phyloP scores from a whole-genome alignment of 2,888 invertebrate species.

The Diabrotica balteata region DNA sequence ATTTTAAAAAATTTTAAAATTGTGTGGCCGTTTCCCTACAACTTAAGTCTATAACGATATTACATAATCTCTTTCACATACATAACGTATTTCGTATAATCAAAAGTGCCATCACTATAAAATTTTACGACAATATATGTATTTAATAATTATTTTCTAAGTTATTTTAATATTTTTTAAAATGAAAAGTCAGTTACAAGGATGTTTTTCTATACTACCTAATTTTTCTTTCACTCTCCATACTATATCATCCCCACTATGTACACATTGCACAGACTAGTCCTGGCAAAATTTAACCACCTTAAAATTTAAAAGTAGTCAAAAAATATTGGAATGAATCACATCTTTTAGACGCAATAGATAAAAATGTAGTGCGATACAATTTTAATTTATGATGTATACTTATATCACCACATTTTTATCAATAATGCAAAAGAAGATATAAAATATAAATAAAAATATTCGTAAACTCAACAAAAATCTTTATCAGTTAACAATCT shows the following conservation, averaged over 20 bases:
- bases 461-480: conserved; percentile 23
- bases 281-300: conserved; percentile 50
- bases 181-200: too few species aligned
- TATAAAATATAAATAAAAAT: conserved; percentile 23
- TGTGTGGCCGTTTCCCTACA: not conserved
- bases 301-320: not conserved
- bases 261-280: conserved; percentile 57
- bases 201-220: not conserved
- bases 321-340: conserved; percentile 36
- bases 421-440: not conserved
- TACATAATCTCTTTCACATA: too few species aligned
- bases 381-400: too few species aligned
- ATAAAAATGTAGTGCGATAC: not conserved
- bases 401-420: not conserved
- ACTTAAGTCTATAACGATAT: too few species aligned
- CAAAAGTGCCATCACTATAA: too few species aligned
- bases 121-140: too few species aligned
- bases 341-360: conserved; percentile 24
- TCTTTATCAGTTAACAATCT: conserved; percentile 19
- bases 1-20: not conserved
- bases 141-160: too few species aligned
- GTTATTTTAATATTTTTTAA: too few species aligned
- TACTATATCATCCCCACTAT: conserved; percentile 38
- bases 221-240: conserved; percentile 19
- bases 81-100: too few species aligned